Evolutionary conservation across 2,797 vertebrate species (phyloP).

Genomic region (Babyrousa celebensis): DNA sequence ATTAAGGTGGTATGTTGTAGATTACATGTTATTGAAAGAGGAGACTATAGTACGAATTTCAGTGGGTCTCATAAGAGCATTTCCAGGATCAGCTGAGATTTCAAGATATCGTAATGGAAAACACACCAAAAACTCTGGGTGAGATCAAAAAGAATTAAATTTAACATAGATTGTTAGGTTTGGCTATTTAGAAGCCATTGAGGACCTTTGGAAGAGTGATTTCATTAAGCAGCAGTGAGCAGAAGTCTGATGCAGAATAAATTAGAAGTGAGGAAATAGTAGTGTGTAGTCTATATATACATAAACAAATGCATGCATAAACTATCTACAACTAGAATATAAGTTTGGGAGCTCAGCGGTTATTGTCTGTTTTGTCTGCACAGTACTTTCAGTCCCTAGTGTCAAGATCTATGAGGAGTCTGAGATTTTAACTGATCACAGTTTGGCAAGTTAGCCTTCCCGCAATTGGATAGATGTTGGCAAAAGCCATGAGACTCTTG

Average conservation of each 20-base stretch:
- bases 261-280: conserved; percentile 3
- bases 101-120: not conserved
- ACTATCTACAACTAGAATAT: not conserved
- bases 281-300: not conserved
- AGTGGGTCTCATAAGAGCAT: not conserved
- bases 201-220: not conserved
- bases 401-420: not conserved
- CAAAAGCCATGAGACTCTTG: not conserved
- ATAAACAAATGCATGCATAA: not conserved
- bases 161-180: not conserved
- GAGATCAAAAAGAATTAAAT: not conserved
- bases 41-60: not conserved
- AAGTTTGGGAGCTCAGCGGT: not conserved
- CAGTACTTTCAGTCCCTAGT: not conserved
- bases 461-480: not conserved
- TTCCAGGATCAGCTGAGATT: not conserved
- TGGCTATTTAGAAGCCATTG: not conserved
- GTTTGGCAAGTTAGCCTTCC: not conserved
- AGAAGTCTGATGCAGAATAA: not conserved
- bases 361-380: not conserved
- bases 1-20: not conserved
- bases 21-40: not conserved
- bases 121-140: not conserved
- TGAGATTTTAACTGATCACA: not conserved
- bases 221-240: not conserved